Conservation (phyloP, 2,797 vertebrate genomes). For the Amniataba percoides region DNA sequence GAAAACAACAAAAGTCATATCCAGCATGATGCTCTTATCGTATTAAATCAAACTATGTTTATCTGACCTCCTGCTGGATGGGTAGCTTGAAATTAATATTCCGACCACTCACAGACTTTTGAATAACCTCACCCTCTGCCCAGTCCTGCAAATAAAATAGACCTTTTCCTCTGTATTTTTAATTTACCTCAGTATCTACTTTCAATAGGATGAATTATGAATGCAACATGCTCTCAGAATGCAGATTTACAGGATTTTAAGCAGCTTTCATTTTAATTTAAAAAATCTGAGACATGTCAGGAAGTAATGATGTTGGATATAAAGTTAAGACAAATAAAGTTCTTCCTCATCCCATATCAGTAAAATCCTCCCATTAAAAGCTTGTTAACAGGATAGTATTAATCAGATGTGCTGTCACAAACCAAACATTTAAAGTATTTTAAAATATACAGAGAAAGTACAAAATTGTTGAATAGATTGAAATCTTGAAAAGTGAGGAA, state of each 20-base stretch:
- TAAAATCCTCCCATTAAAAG: not conserved
- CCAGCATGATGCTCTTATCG: not conserved
- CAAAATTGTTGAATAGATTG: not conserved
- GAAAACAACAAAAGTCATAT: not conserved
- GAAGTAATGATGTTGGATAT: not conserved
- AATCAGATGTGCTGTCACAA: not conserved
- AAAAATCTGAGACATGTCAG: not conserved
- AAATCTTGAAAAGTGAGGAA: not conserved
- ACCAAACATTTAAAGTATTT: not conserved
- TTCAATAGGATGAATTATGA: slow-evolving; percentile 1
- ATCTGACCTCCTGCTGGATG: not conserved
- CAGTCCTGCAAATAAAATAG: not conserved
- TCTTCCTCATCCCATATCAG: not conserved
- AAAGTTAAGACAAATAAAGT: not conserved
- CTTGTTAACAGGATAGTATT: not conserved
- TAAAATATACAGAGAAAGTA: not conserved
- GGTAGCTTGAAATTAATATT: not conserved
- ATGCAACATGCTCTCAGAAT: not conserved
- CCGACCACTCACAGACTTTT: not conserved
- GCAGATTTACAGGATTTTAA: not conserved
- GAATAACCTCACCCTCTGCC: not conserved
- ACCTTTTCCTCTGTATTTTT: not conserved
- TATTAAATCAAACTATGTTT: not conserved
- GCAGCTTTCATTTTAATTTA: not conserved
- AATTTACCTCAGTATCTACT: not conserved